These are phyloP conservation scores for Catocala sponsa DNA, from an alignment of 2,888 invertebrate species.

Conservation along the genomic window DNA sequence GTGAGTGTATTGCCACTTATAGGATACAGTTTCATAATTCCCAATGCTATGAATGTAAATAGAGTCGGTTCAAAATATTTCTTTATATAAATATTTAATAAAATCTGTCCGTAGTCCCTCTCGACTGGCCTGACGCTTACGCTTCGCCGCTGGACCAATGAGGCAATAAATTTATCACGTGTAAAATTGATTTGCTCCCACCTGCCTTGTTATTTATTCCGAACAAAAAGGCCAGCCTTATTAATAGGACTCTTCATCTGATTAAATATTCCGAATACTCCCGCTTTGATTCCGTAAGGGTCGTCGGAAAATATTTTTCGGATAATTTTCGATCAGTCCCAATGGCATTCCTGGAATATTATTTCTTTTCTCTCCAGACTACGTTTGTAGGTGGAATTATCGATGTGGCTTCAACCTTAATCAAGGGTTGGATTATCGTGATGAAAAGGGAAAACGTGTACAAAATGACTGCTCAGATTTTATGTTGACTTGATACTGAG, in stretches of 20 bases:
- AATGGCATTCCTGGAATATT: conserved; percentile 39
- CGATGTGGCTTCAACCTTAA: conserved; percentile 4
- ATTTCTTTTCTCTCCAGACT: conserved; percentile 23
- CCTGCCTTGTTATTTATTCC: conserved; percentile 58
- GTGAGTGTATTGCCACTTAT: too few relatives aligned
- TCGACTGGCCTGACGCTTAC: too few relatives aligned
- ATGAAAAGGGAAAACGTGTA: conserved; percentile 15
- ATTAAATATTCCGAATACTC: conserved; percentile 65
- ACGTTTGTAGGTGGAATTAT: conserved; percentile 11
- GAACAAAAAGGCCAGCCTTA: conserved; percentile 58
- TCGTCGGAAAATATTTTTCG: conserved; percentile 54
- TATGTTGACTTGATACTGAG: not conserved
- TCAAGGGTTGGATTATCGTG: conserved; percentile 18
- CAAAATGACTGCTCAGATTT: not conserved
- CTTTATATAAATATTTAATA: too few relatives aligned
- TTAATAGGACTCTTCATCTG: conserved; percentile 56
- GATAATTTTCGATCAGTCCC: conserved; percentile 31
- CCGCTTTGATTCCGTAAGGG: conserved; percentile 53
- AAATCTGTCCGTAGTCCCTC: too few relatives aligned
- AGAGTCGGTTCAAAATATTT: too few relatives aligned
- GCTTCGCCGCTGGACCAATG: too few relatives aligned
- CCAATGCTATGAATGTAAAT: too few relatives aligned
- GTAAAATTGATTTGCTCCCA: conserved; percentile 56
- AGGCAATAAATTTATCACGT: conserved; percentile 34
- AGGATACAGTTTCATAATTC: too few relatives aligned